Evolutionary conservation across 2,888 invertebrate species (phyloP), one percentile per base, ranked within the genome.

Genomic region (Xylophagus ater): DNA sequence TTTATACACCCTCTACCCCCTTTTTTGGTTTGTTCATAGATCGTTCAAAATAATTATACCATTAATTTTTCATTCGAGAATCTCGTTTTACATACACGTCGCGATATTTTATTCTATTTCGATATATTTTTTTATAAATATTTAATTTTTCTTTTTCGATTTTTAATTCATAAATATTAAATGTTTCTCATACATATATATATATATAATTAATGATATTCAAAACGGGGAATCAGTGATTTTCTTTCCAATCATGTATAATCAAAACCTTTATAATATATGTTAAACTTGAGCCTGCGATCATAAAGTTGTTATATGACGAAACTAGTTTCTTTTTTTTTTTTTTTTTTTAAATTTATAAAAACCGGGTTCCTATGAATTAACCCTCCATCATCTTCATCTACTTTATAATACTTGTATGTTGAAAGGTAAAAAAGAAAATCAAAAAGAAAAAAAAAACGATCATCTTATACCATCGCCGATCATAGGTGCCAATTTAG

Each of bases 401-500:
- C 23, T 23, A n/a, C 23, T 23, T 23, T 26, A 26, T 26, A 26
- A n/a, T 12, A 13, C n/a, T 4, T 26, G n/a, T 26, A 26, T 5
- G 5, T 26, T 13, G 23, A 23, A n/a, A n/a, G n/a, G n/a, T 23
- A 23, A 8, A 23, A 23, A 23, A 23, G 6, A 23, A 6, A 23
- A 23, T 9, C 23, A 23, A 8, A 23, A 9, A 9, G 6, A 23
- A 8, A 23, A 9, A 23, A 8, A 23, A 9, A n/a, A n/a, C n/a
- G n/a, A n/a, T n/a, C n/a, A 23, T 23, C 23, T 23, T 23, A 23
- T 6, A 9, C 6, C 9, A 9, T 23, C 6, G 23, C 6, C 6
- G 6, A 13, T 13, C 13, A 13, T 10, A 28, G 35, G 35, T 36
- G 18, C 35, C 35, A 36, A 28, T 36, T 36, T 15, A 8, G 19